phyloP scores from a whole-genome alignment of 1,140 invertebrate genomes.

The Drosophila tani region DNA sequence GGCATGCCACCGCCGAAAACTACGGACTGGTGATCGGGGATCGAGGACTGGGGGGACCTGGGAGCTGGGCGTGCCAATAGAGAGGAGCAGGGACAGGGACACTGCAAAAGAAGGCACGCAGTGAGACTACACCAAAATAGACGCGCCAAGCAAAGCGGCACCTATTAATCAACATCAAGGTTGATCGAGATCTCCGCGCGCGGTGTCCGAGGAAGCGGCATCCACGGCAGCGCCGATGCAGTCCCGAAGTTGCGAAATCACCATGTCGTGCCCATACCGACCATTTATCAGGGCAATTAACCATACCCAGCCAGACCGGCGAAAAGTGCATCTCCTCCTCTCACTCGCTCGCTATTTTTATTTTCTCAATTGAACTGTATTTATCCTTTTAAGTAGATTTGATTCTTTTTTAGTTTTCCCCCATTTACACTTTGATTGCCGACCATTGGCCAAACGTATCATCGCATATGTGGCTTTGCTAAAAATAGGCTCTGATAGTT shows the following conservation, averaged over 20 bases:
- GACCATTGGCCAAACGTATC: conserved; percentile 36
- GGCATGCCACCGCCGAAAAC: conserved; percentile 31
- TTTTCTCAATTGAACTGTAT: conserved; percentile 58
- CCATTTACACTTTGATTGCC: conserved; percentile 30
- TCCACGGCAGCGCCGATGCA: conserved; percentile 20
- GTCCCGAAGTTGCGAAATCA: conserved; percentile 70
- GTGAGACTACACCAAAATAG: conserved; percentile 68
- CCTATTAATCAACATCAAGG: conserved; percentile 84
- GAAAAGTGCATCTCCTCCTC: conserved; percentile 11
- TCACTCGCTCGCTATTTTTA: conserved; percentile 26
- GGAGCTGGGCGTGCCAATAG: conserved; percentile 10
- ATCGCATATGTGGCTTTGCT: conserved; percentile 32
- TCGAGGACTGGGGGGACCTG: conserved; percentile 7
- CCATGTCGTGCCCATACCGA: conserved; percentile 32
- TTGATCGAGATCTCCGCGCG: conserved; percentile 74
- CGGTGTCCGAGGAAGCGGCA: conserved; percentile 69
- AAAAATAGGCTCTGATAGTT: conserved; percentile 59
- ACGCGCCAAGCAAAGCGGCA: conserved; percentile 62
- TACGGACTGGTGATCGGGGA: conserved; percentile 7
- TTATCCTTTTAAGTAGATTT: conserved; percentile 74
- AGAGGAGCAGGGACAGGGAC: conserved; percentile 33
- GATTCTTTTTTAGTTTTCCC: conserved; percentile 27
- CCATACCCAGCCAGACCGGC: conserved; percentile 58
- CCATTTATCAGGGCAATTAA: conserved; percentile 75
- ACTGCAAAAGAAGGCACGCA: conserved; percentile 49